Percentiles rank a stretch among this genome's conserved stretches.
Evolutionary conservation across 1,140 invertebrate species (phyloP).

Genomic region (Diprion similis): DNA sequence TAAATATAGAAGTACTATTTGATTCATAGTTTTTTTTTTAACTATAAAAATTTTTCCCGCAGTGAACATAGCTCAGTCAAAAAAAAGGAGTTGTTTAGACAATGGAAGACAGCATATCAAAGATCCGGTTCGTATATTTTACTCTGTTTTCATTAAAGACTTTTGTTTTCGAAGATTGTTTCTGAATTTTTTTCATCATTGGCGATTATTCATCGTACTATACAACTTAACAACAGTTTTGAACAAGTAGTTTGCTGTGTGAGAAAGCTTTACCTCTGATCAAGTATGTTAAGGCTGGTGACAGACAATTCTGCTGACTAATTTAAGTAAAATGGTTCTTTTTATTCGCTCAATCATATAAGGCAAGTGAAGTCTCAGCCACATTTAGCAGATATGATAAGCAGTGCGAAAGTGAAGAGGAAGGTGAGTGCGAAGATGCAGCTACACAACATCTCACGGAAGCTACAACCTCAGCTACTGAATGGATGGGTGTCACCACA

Average conservation of each 20-base stretch:
- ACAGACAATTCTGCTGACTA: neutral
- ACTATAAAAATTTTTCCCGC: conserved; percentile 34
- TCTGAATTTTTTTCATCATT: too few relatives aligned
- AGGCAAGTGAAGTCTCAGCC: conserved; percentile 22
- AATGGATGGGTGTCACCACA: conserved; percentile 85
- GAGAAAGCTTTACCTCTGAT: too few relatives aligned
- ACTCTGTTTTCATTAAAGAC: neutral
- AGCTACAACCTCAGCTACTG: conserved; percentile 74
- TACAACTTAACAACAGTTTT: too few relatives aligned
- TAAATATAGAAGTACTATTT: neutral
- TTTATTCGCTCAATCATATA: neutral
- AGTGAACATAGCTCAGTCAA: conserved; percentile 40
- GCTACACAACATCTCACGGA: conserved; percentile 63
- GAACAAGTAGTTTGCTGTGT: too few relatives aligned
- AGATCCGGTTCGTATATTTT: conserved; percentile 37
- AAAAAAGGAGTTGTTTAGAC: conserved; percentile 39
- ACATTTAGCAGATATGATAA: conserved; percentile 38
- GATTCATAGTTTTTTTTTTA: neutral
- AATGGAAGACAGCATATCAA: conserved; percentile 40
- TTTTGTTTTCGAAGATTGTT: too few relatives aligned
- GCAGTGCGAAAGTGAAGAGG: conserved; percentile 66
- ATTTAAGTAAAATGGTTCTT: conserved; percentile 3
- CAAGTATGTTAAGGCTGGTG: too few relatives aligned
- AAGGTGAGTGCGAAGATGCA: conserved; percentile 64
- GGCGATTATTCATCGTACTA: too few relatives aligned